phyloP scores from a whole-genome alignment of 2,888 invertebrate genomes.

The Cryptus armator region DNA sequence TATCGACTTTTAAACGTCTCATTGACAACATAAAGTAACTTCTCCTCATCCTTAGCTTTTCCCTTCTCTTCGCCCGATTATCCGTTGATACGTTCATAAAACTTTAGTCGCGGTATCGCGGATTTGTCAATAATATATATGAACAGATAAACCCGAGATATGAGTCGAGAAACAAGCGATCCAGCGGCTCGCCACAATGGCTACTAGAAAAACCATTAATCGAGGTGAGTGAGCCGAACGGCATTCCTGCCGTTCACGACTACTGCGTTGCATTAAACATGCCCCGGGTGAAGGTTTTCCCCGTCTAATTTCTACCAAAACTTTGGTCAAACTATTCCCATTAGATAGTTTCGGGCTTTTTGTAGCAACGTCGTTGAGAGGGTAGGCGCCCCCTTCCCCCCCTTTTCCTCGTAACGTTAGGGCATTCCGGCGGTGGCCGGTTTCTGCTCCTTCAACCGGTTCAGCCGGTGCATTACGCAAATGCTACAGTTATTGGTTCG shows the following conservation, averaged over 20 bases:
- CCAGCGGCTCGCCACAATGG: not conserved
- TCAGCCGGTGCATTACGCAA: constrained; percentile 20
- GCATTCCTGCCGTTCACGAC: constrained; percentile 43
- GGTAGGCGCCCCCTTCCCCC: constrained; percentile 18
- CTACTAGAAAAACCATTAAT: constrained; percentile 14
- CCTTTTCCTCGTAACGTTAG: constrained; percentile 4
- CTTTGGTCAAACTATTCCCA: constrained; percentile 79
- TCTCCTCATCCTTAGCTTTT: too few relatives aligned
- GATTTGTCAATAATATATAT: not conserved
- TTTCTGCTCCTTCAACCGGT: constrained; percentile 8
- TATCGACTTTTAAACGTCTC: too few relatives aligned
- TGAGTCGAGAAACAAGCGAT: not conserved
- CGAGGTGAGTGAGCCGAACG: constrained; percentile 11
- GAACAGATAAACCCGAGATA: not conserved
- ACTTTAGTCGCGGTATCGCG: too few relatives aligned
- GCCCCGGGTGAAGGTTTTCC: constrained; percentile 53
- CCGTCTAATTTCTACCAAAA: constrained; percentile 77
- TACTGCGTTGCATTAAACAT: constrained; percentile 59
- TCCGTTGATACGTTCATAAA: too few relatives aligned
- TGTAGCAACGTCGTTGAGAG: constrained; percentile 54
- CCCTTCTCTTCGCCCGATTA: too few relatives aligned
- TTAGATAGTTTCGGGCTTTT: constrained; percentile 79
- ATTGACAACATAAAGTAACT: too few relatives aligned
- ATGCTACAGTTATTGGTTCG: constrained; percentile 10
- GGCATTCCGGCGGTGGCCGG: constrained; percentile 38